Evolutionary conservation across 2,797 vertebrate genomes (phyloP), one percentile per base, ranked within the genome.

Genomic region (Aphelocoma californica): DNA sequence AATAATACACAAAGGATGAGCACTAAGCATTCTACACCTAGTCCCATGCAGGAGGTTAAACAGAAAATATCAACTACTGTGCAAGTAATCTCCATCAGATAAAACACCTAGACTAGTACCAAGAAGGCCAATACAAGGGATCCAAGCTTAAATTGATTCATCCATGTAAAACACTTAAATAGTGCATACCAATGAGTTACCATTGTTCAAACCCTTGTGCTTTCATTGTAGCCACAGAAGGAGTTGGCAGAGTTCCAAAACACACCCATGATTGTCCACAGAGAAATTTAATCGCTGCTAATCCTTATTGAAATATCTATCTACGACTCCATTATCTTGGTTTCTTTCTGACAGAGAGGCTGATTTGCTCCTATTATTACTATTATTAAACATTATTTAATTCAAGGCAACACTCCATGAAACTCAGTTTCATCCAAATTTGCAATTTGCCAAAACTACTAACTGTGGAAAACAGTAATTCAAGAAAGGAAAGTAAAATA

Each of bases 201-300:
- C n/a, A 70, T 31, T 90, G 36, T 70, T 79, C 12, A 77, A 86
- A 86, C 3, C 16, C 50, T 25, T 44, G 32, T 9, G 36, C 51
- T 79, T 80, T 81, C 51, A 62, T 21, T 44, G 69, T 21, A 78
- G 57, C 25, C 50, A 72, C 14, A 75, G 47, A 90, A 4, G 26
- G 23, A 79, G 40, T 26, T 28, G 54, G 73, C 73, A 75, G 19
- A 92, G n/a, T 25, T 94, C 58, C 90, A 92, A 88, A 88, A 94
- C 8, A 13, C 1, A 0, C 32, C 67, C 66, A 32, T 42, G 51
- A 83, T 0, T 86, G 57, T 53, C 83, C 26, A 26, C 0, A 69
- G 28, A 72, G 32, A 94, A 93, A 95, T 69, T 72, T 75, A 84
- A 92, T 64, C 54, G 83, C 58, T 86, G 44, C 29, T 94, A 92